Evolutionary conservation across 2,888 invertebrate genomes (phyloP), one percentile per base, ranked within the genome.

Genomic region (Glyphotaelius pellucidus): DNA sequence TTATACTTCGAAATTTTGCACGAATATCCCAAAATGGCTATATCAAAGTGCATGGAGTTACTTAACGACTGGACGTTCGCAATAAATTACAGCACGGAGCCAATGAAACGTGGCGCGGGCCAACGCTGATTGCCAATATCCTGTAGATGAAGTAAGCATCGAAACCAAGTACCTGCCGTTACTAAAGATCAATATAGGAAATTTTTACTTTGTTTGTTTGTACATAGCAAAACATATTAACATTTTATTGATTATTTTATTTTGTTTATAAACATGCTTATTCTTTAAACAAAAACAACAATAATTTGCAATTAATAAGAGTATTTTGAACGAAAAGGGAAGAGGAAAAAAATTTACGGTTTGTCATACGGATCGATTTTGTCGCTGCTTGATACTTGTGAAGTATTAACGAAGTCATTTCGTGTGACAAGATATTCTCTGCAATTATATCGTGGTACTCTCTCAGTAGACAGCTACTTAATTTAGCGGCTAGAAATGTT

Each of bases 81-180:
- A 67, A 67, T 67, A 67, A 67, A 67, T 67, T 25, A 67, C 67
- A 9, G 67, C 25, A 67, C 67, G 67, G 9, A n/a, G 67, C 67
- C 67, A 67, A 67, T 67, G 67, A 67, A 67, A 67, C 67, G 67
- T 67, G 67, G 67, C 67, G 67, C 67, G 67, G 67, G 67, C 67
- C 67, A 67, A 67, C 67, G 67, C 67, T 67, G 67, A 67, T 67
- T 67, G 67, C 67, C 67, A 67, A 67, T 67, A 67, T 67, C 67
- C 67, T 67, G 67, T n/a, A 25, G 67, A 67, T 67, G 67, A 67
- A 67, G 67, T 67, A 25, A 67, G 67, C 67, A 67, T 67, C 67
- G 67, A 25, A 67, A n/a, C 67, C 67, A 67, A 25, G 67, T 52
- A 52, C 52, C 52, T 7, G 9, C n/a, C 25, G 25, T 67, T 25